Evolutionary conservation across 2,113 vertebrate species (phyloP), one percentile per base, ranked within the genome.

Genomic region (Colinus virginianus): DNA sequence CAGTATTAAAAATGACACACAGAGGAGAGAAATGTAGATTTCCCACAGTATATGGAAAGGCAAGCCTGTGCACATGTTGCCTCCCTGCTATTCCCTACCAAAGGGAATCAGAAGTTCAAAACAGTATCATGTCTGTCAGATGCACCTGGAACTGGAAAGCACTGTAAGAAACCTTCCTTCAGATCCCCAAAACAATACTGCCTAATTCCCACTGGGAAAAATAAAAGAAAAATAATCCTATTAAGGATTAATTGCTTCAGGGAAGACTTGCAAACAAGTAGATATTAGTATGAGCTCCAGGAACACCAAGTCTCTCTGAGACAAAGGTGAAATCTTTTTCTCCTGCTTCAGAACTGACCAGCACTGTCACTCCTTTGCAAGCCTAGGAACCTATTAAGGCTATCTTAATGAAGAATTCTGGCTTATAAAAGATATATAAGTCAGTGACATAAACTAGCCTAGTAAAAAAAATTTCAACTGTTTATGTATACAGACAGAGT

Each of bases 1-100:
- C 2, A 55, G 46, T 75, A 84, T 53, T 58, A 9, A 26, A 88
- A 87, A 48, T 25, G 1, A 18, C 23, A 36, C 4, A 45, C 6
- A 28, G 18, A 90, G 13, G 13, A 51, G 58, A 77, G 62, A 10
- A 21, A 7, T 70, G 3, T 9, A 78, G 19, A 84, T 25, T 81
- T 25, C n/a, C 15, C 53, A 12, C 19, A 87, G 13, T 16, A 67
- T 0, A 0, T 21, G 18, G 18, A 92, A 17, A 48, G 25, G 11
- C 26, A 75, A 22, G 7, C 45, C 19, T 61, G 11, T 79, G 25
- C 0, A 0, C 56, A 6, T 2, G 1, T 34, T 72, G 25, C 16
- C 34, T 76, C 48, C 25, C 51, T 38, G 4, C 34, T 45, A 45
- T 34, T n/a, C n/a, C n/a, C n/a, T 53, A 51, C 9, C 8, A 45